Conservation (phyloP, 2,113 vertebrate genomes). For the Neolamprologus sp. region DNA sequence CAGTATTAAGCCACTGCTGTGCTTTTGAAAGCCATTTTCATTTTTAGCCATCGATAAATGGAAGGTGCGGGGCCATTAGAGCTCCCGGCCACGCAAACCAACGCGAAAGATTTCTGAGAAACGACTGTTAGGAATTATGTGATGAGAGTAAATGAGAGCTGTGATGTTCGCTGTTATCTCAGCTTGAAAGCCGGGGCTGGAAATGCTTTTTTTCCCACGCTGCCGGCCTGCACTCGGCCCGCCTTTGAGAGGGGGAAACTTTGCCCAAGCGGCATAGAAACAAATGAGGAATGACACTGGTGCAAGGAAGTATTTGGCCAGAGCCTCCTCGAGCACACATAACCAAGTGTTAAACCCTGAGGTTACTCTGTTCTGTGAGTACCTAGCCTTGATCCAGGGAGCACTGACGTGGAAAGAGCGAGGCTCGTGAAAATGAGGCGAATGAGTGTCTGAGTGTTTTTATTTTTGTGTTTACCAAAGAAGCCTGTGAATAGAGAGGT, state of each 20-base stretch:
- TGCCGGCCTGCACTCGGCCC: constrained; percentile 36
- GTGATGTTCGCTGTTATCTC: constrained; percentile 20
- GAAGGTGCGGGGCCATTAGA: constrained; percentile 19
- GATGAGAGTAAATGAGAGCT: constrained; percentile 42
- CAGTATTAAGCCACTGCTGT: constrained; percentile 28
- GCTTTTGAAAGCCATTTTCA: constrained; percentile 51
- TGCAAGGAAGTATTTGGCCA: constrained; percentile 48
- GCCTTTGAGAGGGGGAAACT: constrained; percentile 43
- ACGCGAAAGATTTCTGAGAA: constrained; percentile 31
- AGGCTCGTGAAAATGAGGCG: constrained; percentile 8
- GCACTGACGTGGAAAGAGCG: constrained; percentile 15
- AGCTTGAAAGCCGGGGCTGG: constrained; percentile 33
- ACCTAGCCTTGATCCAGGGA: constrained; percentile 2
- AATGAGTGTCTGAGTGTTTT: constrained; percentile 23
- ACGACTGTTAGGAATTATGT: constrained; percentile 27
- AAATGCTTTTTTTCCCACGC: constrained; percentile 52
- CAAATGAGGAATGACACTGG: constrained; percentile 69
- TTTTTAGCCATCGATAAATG: constrained; percentile 61
- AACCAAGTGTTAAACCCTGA: constrained; percentile 51
- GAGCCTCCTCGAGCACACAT: constrained; percentile 53
- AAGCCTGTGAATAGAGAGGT: neutral
- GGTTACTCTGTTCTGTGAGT: constrained; percentile 43
- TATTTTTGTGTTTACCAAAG: constrained; percentile 7
- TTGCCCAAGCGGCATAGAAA: constrained; percentile 56
- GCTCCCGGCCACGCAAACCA: constrained; percentile 19